Percentiles rank a stretch among this genome's conserved stretches.
Evolutionary conservation across 2,888 invertebrate species (phyloP).

Genomic region (Ennomos erosarius): DNA sequence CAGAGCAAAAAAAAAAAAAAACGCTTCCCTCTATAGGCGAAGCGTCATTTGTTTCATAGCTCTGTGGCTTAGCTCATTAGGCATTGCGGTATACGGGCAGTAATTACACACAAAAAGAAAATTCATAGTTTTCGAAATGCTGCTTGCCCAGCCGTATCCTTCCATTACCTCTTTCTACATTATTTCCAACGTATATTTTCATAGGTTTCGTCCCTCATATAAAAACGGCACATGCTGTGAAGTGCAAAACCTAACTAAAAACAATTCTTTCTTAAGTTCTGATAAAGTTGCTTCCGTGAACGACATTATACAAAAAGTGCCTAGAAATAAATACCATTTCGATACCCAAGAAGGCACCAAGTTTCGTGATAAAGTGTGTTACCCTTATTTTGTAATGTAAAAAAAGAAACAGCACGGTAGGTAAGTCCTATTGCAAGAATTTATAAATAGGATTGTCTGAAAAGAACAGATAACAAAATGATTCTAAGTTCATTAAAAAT

Average conservation of each 20-base stretch:
- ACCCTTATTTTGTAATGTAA: constrained; percentile 25
- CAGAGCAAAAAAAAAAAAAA: too few relatives aligned
- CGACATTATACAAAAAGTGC: constrained; percentile 41
- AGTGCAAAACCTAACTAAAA: background rate
- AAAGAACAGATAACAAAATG: too few relatives aligned
- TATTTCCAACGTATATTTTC: too few relatives aligned
- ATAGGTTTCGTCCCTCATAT: background rate
- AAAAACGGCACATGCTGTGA: constrained; percentile 2
- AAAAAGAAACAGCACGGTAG: constrained; percentile 12
- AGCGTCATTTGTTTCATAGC: too few relatives aligned
- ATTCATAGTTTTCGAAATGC: too few relatives aligned
- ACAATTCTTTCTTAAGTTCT: constrained; percentile 18
- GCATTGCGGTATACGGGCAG: too few relatives aligned
- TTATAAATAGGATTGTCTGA: constrained; percentile 3
- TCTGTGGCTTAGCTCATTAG: too few relatives aligned
- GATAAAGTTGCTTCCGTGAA: constrained; percentile 41
- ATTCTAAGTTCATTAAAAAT: too few relatives aligned
- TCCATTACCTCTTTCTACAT: too few relatives aligned
- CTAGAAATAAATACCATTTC: constrained; percentile 30
- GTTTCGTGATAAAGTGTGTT: constrained; percentile 26
- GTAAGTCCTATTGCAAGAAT: constrained; percentile 11
- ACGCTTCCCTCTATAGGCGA: too few relatives aligned
- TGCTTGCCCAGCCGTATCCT: too few relatives aligned
- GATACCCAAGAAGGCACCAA: constrained; percentile 38
- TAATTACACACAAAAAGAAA: too few relatives aligned